Evolutionary conservation across 53 echinoderm and acorn worm genomes (phyloP), one percentile per base, ranked within the genome.

Genomic region (Astropecten irregularis): DNA sequence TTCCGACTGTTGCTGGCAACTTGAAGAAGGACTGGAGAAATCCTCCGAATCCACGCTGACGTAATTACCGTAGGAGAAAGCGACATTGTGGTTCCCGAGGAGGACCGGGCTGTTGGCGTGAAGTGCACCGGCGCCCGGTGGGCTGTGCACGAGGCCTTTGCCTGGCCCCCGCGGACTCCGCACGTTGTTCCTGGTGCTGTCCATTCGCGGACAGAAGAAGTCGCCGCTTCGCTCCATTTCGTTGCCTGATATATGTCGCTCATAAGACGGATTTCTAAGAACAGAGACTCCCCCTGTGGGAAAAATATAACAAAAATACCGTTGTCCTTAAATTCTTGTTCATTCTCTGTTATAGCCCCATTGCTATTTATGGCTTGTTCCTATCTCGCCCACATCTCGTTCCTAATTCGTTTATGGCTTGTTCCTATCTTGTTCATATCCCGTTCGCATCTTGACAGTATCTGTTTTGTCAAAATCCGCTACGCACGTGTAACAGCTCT

Each of bases 11-110:
- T 13, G 35, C 37, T 18, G 29, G 50, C 71, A 33, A 31, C n/a
- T 2, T 26, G 20, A 1, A n/a, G 8, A 6, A 4, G 46, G 10
- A 1, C 0, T 2, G 38, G 38, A 8, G 13, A 39, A 15, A 18
- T 30, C 30, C 18, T 31, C 25, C 34, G 1, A 13, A 52, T 9
- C 51, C 34, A 25, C 60, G 27, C 28, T 19, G 14, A 3, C 9
- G 79, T 79, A 79, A 47, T 79, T 79, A 18, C 79, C 79, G 9
- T 79, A 60, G 2, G 79, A 47, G 79, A 79, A 79, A 25, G 32
- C 49, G 9, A 33, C 79, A 22, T 79, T 79, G 34, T 37, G 39
- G 33, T 79, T 46, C 13, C 79, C 79, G 25, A 31, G 79, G 18
- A 31, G 33, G 8, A 38, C 79, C 28, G 61, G 60, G 0, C 46